phyloP scores from a whole-genome alignment of 2,797 vertebrate species.

The Sebastes variabilis region DNA sequence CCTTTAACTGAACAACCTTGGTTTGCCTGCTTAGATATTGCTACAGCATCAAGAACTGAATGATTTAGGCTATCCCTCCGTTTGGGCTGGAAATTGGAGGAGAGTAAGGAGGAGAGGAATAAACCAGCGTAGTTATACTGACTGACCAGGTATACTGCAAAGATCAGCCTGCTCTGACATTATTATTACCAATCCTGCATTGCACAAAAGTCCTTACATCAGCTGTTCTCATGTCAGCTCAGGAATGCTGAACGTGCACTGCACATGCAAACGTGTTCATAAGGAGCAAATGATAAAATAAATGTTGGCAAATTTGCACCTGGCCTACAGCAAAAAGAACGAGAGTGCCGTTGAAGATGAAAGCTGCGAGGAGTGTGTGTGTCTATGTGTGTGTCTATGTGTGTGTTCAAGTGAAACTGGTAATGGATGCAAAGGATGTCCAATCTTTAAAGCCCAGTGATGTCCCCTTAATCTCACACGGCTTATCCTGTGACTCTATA shows the following conservation, averaged over 20 bases:
- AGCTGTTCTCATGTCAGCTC: slow-evolving; percentile 30
- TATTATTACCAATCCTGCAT: slow-evolving; percentile 16
- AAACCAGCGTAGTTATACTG: neutral
- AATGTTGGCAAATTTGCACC: slow-evolving; percentile 22
- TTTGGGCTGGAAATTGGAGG: neutral
- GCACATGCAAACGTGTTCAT: neutral
- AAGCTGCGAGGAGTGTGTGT: neutral
- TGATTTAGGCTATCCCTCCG: neutral
- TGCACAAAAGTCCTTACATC: slow-evolving; percentile 28
- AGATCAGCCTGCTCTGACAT: slow-evolving; percentile 18
- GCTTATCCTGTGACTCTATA: neutral
- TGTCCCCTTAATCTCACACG: neutral
- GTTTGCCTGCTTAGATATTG: neutral
- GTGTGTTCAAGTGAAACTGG: neutral
- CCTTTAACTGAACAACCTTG: neutral
- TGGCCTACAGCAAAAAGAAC: neutral
- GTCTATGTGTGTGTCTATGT: neutral
- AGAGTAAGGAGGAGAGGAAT: too few relatives aligned
- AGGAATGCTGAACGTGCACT: slow-evolving; percentile 38
- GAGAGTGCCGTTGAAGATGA: neutral
- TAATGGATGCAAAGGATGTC: neutral
- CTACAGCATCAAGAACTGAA: neutral
- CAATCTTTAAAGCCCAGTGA: neutral
- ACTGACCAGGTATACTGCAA: neutral
- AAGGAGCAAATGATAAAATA: neutral